A percentile compares a stretch with the other conserved stretches of the same genome.
phyloP scores from a whole-genome alignment of 2,888 invertebrate genomes.

The Molorchus minor region DNA sequence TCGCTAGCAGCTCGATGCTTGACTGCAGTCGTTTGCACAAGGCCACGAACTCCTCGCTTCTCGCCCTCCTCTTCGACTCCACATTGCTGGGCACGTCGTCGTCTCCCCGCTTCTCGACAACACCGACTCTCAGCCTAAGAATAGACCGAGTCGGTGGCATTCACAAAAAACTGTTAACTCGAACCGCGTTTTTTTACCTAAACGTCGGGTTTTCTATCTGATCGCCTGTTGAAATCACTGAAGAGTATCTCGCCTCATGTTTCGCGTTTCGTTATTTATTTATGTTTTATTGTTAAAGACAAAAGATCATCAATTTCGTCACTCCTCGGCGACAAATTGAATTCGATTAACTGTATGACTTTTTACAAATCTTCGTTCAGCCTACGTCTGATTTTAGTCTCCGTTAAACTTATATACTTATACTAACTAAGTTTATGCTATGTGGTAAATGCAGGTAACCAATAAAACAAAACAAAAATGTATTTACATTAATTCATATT shows the following conservation, averaged over 20 bases:
- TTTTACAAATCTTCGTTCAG: too few relatives aligned
- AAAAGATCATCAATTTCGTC: slow-evolving; percentile 32
- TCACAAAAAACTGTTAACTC: slow-evolving; percentile 59
- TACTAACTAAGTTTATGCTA: too few relatives aligned
- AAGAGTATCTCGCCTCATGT: slow-evolving; percentile 48
- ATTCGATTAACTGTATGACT: not conserved
- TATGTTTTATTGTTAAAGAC: slow-evolving; percentile 27
- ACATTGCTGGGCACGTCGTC: slow-evolving; percentile 30
- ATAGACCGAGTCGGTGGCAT: slow-evolving; percentile 63
- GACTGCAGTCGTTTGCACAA: slow-evolving; percentile 62
- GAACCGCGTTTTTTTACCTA: slow-evolving; percentile 54
- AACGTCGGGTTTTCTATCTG: slow-evolving; percentile 58
- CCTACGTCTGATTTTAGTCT: too few relatives aligned
- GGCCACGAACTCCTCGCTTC: slow-evolving; percentile 62
- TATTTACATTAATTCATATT: too few relatives aligned
- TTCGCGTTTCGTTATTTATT: slow-evolving; percentile 35
- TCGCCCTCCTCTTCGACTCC: slow-evolving; percentile 54
- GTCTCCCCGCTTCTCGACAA: slow-evolving; percentile 57
- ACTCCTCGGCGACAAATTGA: slow-evolving; percentile 24
- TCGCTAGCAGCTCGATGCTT: slow-evolving; percentile 70
- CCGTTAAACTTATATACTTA: too few relatives aligned
- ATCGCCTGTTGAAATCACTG: slow-evolving; percentile 58
- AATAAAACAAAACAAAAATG: too few relatives aligned
- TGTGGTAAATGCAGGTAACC: too few relatives aligned
- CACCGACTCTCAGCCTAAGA: slow-evolving; percentile 54